Conservation (phyloP, 2,113 vertebrate species). For the Xiphias gladius region DNA sequence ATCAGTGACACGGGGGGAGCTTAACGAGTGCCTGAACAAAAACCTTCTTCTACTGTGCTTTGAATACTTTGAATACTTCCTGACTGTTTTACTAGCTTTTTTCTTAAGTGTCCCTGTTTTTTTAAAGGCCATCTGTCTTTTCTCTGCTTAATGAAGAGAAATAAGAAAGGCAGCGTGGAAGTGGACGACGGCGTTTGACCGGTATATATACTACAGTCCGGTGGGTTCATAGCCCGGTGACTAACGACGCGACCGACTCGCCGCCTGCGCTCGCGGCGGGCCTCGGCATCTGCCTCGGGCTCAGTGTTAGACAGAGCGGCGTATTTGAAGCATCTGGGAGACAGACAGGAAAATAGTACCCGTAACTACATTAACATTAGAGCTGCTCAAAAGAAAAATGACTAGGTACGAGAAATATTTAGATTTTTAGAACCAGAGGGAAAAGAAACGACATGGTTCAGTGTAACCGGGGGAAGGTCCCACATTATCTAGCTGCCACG, state of each 20-base stretch:
- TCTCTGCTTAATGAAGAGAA: conserved; percentile 24
- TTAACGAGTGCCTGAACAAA: conserved; percentile 69
- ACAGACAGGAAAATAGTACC: not conserved
- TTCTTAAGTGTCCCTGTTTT: conserved; percentile 20
- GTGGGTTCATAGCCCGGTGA: conserved; percentile 8
- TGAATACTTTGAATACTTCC: conserved; percentile 51
- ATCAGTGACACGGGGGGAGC: conserved; percentile 15
- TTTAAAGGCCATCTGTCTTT: conserved; percentile 9
- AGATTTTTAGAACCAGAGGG: conserved; percentile 12
- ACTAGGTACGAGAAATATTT: not conserved
- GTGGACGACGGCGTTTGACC: not conserved
- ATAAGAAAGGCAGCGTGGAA: not conserved
- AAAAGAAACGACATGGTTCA: not conserved
- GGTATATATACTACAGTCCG: not conserved
- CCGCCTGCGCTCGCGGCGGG: conserved; percentile 18
- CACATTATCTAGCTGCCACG: conserved; percentile 25
- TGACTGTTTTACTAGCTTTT: conserved; percentile 46
- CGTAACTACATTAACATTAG: not conserved
- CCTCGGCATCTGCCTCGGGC: not conserved
- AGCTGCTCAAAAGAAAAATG: not conserved
- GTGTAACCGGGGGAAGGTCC: not conserved
- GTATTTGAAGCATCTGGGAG: not conserved
- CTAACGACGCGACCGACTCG: conserved; percentile 7
- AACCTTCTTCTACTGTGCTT: conserved; percentile 60
- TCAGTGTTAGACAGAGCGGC: conserved; percentile 17